phyloP scores from a whole-genome alignment of 1,140 invertebrate species.

The Pygmarrhopalites habei region DNA sequence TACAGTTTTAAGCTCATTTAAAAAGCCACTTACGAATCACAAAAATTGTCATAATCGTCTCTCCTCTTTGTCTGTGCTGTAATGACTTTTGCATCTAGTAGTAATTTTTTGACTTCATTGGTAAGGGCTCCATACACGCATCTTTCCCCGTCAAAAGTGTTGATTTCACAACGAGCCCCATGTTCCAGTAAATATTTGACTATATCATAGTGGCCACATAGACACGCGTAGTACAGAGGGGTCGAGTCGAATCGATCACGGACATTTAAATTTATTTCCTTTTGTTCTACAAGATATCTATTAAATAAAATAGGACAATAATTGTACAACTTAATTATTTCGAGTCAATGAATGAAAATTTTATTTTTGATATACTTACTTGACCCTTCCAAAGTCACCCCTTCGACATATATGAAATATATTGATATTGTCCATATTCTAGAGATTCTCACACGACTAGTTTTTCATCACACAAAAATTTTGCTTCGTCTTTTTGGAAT shows the following conservation, averaged over 20 bases:
- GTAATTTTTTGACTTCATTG: slow-evolving; percentile 48
- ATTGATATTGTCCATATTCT: too few species aligned
- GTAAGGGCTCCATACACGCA: slow-evolving; percentile 54
- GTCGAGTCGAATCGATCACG: slow-evolving; percentile 53
- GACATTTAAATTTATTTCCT: slow-evolving; percentile 50
- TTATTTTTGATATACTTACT: slow-evolving; percentile 40
- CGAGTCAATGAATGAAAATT: background rate
- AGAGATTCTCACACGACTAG: too few species aligned
- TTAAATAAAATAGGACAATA: slow-evolving; percentile 11
- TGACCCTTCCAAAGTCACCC: slow-evolving; percentile 45
- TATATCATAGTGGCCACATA: slow-evolving; percentile 51
- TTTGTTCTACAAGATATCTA: slow-evolving; percentile 49
- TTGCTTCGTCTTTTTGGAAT: background rate
- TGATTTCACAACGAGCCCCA: slow-evolving; percentile 53
- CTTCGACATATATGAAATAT: slow-evolving; percentile 45
- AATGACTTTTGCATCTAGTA: slow-evolving; percentile 48
- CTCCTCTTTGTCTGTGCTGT: slow-evolving; percentile 47
- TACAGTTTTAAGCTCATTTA: background rate
- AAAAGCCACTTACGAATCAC: slow-evolving; percentile 45
- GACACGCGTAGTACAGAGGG: slow-evolving; percentile 53
- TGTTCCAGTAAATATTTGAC: slow-evolving; percentile 50
- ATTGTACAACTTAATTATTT: background rate
- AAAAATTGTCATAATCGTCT: slow-evolving; percentile 51
- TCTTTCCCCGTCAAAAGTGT: slow-evolving; percentile 55
- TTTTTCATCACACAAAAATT: slow-evolving; percentile 1